Evolutionary conservation across 35 echinoderm and acorn worm genomes (phyloP).

Genomic region (Strongylocentrotus purpuratus): DNA sequence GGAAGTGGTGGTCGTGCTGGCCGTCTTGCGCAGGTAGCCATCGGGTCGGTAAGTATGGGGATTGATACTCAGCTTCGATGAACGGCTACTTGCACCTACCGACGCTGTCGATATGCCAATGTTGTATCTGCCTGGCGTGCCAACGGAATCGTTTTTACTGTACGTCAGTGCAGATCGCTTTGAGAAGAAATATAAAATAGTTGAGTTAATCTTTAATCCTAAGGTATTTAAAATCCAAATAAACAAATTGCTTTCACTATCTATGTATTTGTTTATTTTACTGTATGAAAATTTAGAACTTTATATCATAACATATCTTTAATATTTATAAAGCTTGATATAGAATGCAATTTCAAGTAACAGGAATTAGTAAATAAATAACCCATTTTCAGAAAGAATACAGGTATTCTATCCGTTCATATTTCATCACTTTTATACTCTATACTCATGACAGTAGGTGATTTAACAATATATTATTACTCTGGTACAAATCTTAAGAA

Average conservation of each 20-base stretch:
- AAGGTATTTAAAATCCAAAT: too few species aligned
- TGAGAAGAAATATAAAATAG: background rate
- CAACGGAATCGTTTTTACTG: conserved; percentile 64
- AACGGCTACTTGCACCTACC: conserved; percentile 73
- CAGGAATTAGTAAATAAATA: background rate
- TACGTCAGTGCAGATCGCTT: conserved; percentile 92
- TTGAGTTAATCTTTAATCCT: background rate
- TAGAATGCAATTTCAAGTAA: too few species aligned
- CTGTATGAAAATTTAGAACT: too few species aligned
- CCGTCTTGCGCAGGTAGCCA: conserved; percentile 84
- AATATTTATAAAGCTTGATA: too few species aligned
- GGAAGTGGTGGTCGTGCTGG: conserved; percentile 86
- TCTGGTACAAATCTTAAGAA: background rate
- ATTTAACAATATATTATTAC: background rate
- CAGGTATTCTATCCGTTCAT: background rate
- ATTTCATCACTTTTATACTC: background rate
- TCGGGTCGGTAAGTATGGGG: conserved; percentile 70
- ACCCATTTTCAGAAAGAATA: background rate
- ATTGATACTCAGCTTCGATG: conserved; percentile 55
- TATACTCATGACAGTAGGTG: background rate
- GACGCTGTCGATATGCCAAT: conserved; percentile 95
- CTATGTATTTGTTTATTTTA: too few species aligned
- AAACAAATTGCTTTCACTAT: too few species aligned
- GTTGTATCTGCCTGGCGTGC: conserved; percentile 78
- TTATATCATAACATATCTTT: too few species aligned